phyloP scores from a whole-genome alignment of 2,888 invertebrate species.

The Panzeria rudis region DNA sequence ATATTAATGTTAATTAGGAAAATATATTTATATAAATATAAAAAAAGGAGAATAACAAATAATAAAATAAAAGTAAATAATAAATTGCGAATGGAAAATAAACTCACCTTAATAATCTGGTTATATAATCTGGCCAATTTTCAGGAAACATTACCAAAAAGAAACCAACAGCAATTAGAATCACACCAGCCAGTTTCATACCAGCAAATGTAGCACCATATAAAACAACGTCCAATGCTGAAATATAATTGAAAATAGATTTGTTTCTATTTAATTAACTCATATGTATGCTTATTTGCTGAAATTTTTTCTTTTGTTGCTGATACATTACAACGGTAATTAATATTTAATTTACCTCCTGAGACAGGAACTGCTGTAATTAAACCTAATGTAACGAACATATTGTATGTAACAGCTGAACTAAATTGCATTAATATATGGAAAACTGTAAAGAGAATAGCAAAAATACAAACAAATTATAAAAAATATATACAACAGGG shows the following conservation, averaged over 20 bases:
- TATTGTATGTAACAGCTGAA: conserved; percentile 95
- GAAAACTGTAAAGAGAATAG: conserved; percentile 88
- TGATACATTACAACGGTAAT: neutral
- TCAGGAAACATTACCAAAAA: conserved; percentile 97
- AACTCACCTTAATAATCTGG: conserved; percentile 92
- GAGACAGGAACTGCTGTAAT: conserved; percentile 97
- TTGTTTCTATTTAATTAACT: neutral
- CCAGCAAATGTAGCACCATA: conserved; percentile 95
- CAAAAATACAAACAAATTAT: neutral
- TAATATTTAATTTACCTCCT: conserved; percentile 88
- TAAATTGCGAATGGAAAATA: conserved; percentile 30
- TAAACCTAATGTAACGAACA: conserved; percentile 96
- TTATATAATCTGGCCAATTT: conserved; percentile 98
- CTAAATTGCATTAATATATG: conserved; percentile 97
- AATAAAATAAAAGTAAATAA: neutral
- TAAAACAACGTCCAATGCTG: conserved; percentile 93
- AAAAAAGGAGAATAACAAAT: conserved; percentile 9
- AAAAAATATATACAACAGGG: neutral
- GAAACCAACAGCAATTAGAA: conserved; percentile 95
- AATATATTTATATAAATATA: conserved; percentile 24
- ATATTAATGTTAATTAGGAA: conserved; percentile 7
- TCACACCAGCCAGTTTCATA: conserved; percentile 97
- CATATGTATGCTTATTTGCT: neutral
- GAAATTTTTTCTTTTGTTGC: neutral
- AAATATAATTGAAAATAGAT: conserved; percentile 6